Evolutionary conservation across 1,140 invertebrate genomes (phyloP), one percentile per base, ranked within the genome.

Genomic region (Penaeus chinensis): DNA sequence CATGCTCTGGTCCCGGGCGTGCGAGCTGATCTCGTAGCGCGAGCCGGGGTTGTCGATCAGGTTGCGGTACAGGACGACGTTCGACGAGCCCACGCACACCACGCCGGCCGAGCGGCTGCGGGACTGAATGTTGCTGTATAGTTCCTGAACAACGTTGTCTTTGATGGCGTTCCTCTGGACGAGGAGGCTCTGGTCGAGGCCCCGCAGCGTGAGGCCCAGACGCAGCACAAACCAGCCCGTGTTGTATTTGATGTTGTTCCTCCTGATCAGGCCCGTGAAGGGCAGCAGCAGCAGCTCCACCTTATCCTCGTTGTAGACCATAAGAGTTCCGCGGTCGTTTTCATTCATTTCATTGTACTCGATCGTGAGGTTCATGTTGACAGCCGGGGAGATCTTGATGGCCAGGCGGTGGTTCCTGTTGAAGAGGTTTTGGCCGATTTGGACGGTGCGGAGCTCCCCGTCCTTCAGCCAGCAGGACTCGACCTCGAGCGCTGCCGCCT

Each of bases 11-110:
- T 99, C 98, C 90, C 96, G 95, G 3, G 99, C 93, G 91, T 99
- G 98, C 2, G 97, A 98, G 2, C 97, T 98, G 77, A 99, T 96
- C 93, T 99, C 98, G 91, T 96, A 99, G 83, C 94, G 94, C 22
- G 97, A 97, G 79, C 96, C 95, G 0, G 95, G 95, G 93, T 99
- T 99, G 84, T 97, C 94, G 71, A 99, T 94, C 87, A 98, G 96
- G 92, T 99, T 99, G 87, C 98, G 93, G 90, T 94, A 97, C 5
- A 99, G 94, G 71, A 96, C 93, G 0, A 99, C 95, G 92, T 99
- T 99, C 74, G 92, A 92, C 85, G 96, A 96, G 0, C 97, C 98
- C 0, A 97, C 95, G 62, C 98, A 94, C 0, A 99, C 96, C 20
- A 99, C 94, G 10, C 98, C 98, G 22, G 97, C 96, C 1, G 98